These are phyloP conservation scores for Tribolium castaneum DNA, from an alignment of 1,140 invertebrate species.

Conservation along the genomic window DNA sequence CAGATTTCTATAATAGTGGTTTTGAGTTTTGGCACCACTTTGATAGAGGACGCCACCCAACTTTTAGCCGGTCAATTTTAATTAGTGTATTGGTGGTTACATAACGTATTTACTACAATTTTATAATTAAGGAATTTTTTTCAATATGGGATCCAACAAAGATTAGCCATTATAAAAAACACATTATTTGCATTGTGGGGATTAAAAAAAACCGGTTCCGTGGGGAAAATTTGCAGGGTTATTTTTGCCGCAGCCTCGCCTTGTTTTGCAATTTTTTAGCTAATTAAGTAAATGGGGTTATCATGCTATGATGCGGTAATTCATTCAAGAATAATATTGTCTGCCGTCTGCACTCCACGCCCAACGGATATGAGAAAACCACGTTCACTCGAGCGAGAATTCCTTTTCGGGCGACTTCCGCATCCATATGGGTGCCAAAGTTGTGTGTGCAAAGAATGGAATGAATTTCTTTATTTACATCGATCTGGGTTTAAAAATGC, in stretches of 20 bases:
- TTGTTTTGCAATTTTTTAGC: not conserved
- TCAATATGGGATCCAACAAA: too few species aligned
- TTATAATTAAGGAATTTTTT: too few species aligned
- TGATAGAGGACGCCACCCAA: too few species aligned
- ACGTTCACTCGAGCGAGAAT: slow-evolving; percentile 20
- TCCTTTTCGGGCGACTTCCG: slow-evolving; percentile 12
- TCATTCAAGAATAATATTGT: slow-evolving; percentile 29
- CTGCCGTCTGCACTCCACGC: slow-evolving; percentile 4
- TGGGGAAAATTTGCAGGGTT: too few species aligned
- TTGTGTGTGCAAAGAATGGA: too few species aligned
- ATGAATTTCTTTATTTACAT: too few species aligned
- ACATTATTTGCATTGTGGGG: too few species aligned
- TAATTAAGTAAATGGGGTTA: slow-evolving; percentile 28
- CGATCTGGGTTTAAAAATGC: not conserved
- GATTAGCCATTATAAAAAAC: too few species aligned
- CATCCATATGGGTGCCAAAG: not conserved
- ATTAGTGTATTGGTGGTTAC: not conserved
- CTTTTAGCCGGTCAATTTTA: too few species aligned
- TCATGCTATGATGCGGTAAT: slow-evolving; percentile 20
- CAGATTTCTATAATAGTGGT: too few species aligned
- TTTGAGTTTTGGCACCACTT: too few species aligned
- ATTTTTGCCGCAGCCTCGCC: not conserved
- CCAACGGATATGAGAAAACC: slow-evolving; percentile 22
- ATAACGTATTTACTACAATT: not conserved
- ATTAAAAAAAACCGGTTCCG: too few species aligned